Base-by-base conservation (phyloP, 92 coral and sea anemone genomes). In the Epizoanthus stellaris region DNA sequence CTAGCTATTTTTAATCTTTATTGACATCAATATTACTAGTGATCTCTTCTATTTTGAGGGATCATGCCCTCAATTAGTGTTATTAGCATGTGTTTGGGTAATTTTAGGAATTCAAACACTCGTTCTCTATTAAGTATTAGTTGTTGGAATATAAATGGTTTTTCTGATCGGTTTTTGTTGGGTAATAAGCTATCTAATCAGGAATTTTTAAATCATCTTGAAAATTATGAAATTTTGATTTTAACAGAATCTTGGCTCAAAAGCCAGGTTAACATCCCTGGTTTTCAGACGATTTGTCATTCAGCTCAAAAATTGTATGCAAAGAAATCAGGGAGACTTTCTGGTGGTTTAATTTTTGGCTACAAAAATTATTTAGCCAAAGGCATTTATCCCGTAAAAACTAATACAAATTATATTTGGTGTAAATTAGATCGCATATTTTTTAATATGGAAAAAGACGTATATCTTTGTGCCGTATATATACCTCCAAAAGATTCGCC, bases 141-240 rank as follows among this genome's bases (percentile, higher is more conserved):
- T 25, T 85, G 88, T 64, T 85, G 84, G 84, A 85, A 85, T 64
- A 77, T 85, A 60, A 36, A 76, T 52, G 88, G 84, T 42, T 21
- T 85, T 23, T 19, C 73, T 76, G 76, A 76, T 25, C 42, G 70
- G 11, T 85, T 71, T n/a, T 53, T 45, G 38, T 84, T 84, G 72
- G 80, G 67, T 15, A 39, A 72, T 21, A 84, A 84, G 68, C 62
- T 84, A 84, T 17, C 19, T n/a, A 72, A 73, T 45, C 36, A 20
- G 15, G 87, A 84, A 53, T 84, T 84, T 84, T 42, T 57, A 74
- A 76, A 76, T 13, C 21, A 47, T 40, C 34, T 72, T 72, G 17
- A 57, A 38, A 43, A 59, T 20, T 21, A 68, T 72, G 88, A 84
- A 20, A 45, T 73, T 64, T 19, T 59, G 23, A 84, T 84, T 58